Evolutionary conservation across 1,140 invertebrate species (phyloP), one percentile per base, ranked within the genome.

Genomic region (Plectrocnemia conspersa): DNA sequence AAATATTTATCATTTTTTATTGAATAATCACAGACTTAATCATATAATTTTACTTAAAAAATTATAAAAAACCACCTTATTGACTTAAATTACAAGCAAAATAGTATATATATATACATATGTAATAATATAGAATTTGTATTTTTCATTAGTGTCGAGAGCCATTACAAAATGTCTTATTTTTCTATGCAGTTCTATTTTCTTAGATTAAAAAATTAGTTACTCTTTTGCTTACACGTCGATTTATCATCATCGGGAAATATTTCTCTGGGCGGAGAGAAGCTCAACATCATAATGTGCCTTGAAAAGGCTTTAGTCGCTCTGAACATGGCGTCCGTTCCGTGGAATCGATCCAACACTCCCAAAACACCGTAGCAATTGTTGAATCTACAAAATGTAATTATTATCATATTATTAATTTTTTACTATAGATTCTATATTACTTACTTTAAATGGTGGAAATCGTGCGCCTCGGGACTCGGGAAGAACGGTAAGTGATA

Each of bases 381-480:
- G 62, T 86, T 90, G 65, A 90, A 90, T 68, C 87, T 90, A 58
- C 18, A 70, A 72, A 18, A 32, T 29, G n/a, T n/a, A n/a, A n/a
- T n/a, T n/a, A n/a, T n/a, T n/a, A n/a, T n/a, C n/a, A n/a, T n/a
- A n/a, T n/a, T n/a, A n/a, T 41, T 16, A 33, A 55, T n/a, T 25
- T 42, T 10, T 10, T 23, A 9, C 22, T 19, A 47, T 52, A 29
- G 36, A 52, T 9, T 53, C 18, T 19, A 35, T 45, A 45, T 21
- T 33, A 72, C 78, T 78, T 72, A 91, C 89, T 90, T 91, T 29
- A 89, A 73, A 69, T 94, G 91, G 71, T 94, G 91, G 69, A 88
- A 93, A 72, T 93, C 91, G 65, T 94, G 91, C 1, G 87, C 85
- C 72, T 93, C 89, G n/a, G 90, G 89, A 19, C 88, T 91, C 5